Base-by-base conservation (phyloP, 1,140 invertebrate species). In the Sesamia nonagrioides region DNA sequence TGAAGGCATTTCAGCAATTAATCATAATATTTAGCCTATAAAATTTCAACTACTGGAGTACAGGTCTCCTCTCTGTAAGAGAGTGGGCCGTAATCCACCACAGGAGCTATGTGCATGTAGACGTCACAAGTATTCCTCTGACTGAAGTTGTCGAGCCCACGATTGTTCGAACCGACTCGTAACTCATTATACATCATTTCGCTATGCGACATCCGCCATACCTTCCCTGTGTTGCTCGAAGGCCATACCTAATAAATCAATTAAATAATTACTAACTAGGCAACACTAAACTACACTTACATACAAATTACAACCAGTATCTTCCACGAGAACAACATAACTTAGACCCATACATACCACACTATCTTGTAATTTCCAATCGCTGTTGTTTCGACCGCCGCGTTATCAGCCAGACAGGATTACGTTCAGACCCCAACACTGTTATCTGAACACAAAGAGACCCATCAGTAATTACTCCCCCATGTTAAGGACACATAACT, bases 401-500 rank as follows among this genome's bases (percentile, higher is more conserved):
- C 18, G 52, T 21, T 52, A 35, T 52, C 58, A 45, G 21, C 40
- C 9, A 5, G 56, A 21, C 37, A 33, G 52, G 40, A 60, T 75
- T 21, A 42, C 71, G 52, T 42, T 33, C 40, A 48, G 73, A 33
- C 73, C 40, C 58, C 73, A 58, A 33, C 17, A 37, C 15, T 52
- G 72, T 58, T 75, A 75, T 75, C 73, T 48, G 13, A n/a, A 50
- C 42, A 61, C 58, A 75, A 75, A 50, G 73, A 75, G 73, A 42
- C 73, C 73, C 73, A 75, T 75, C 73, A 75, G 73, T 75, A 91
- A 91, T 91, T 90, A 89, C 87, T 88, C 86, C 86, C 89, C 85
- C 71, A 80, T 82, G 63, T 78, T 82, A 77, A 75, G 82, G 77
- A 76, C 82, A 84, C 85, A 86, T 86, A 88, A 89, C 85, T 86